A percentile compares a stretch with the other conserved stretches of the same genome.
phyloP scores from a whole-genome alignment of 2,797 vertebrate species.

The Salmo trutta region DNA sequence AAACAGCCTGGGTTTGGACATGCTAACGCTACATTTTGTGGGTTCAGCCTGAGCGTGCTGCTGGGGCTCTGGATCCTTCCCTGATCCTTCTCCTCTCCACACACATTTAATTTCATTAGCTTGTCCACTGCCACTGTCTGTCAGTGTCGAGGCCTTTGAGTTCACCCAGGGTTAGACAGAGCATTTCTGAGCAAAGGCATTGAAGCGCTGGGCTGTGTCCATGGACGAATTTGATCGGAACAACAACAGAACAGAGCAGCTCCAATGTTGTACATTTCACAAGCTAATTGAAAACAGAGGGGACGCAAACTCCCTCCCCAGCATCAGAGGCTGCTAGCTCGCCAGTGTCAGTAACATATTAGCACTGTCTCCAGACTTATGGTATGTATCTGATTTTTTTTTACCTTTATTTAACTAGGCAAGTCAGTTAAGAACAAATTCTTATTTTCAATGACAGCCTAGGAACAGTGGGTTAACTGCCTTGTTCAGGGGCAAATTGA shows the following conservation, averaged over 20 bases:
- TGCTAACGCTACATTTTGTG: slow-evolving; percentile 40
- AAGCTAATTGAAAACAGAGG: slow-evolving; percentile 77
- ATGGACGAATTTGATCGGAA: slow-evolving; percentile 44
- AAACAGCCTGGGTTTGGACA: slow-evolving; percentile 46
- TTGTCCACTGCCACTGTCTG: slow-evolving; percentile 58
- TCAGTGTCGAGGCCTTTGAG: slow-evolving; percentile 45
- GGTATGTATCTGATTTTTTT: slow-evolving; percentile 52
- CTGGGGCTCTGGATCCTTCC: slow-evolving; percentile 27
- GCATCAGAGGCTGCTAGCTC: slow-evolving; percentile 44
- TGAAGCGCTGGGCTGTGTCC: slow-evolving; percentile 37
- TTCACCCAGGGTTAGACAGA: slow-evolving; percentile 57
- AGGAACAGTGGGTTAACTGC: too few relatives aligned
- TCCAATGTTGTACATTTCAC: slow-evolving; percentile 64
- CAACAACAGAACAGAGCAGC: slow-evolving; percentile 51
- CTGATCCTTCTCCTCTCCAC: slow-evolving; percentile 30
- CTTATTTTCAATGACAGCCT: too few relatives aligned
- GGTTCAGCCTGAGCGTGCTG: not conserved
- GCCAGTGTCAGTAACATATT: slow-evolving; percentile 57
- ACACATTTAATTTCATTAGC: slow-evolving; percentile 56
- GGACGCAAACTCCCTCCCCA: slow-evolving; percentile 45
- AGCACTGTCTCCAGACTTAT: slow-evolving; percentile 57
- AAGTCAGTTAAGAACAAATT: too few relatives aligned
- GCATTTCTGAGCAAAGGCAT: slow-evolving; percentile 22
- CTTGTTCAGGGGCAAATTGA: too few relatives aligned
- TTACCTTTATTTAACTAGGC: too few relatives aligned